These are phyloP conservation scores for Pelvicachromis taeniatus DNA, from an alignment of 2,113 vertebrate species.

Conservation along the genomic window DNA sequence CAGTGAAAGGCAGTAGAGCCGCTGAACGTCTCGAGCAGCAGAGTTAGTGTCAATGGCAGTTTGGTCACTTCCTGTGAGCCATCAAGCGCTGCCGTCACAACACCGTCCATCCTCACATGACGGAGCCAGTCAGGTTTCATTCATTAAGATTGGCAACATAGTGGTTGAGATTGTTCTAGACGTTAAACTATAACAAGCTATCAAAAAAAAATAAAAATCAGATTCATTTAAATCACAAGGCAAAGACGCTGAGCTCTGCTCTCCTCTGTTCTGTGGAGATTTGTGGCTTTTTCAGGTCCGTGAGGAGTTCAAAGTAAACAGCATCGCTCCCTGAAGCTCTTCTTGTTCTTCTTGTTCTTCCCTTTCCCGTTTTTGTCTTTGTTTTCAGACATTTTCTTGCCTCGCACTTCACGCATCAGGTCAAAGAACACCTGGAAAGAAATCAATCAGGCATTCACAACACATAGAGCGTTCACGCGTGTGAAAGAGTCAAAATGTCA, in stretches of 20 bases:
- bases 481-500: neutral
- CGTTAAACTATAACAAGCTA: constrained; percentile 24
- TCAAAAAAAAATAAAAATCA: neutral
- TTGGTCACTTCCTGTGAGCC: constrained; percentile 28
- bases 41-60: constrained; percentile 61
- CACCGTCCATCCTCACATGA: constrained; percentile 37
- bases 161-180: constrained; percentile 20
- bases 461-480: neutral
- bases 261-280: neutral
- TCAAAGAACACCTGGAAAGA: constrained; percentile 92
- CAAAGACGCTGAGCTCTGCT: constrained; percentile 12
- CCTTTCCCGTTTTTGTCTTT: constrained; percentile 98
- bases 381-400: constrained; percentile 98
- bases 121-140: constrained; percentile 1
- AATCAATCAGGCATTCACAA: neutral
- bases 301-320: constrained; percentile 84
- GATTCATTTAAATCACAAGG: constrained; percentile 24
- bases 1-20: constrained; percentile 30
- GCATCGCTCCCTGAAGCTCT: constrained; percentile 92
- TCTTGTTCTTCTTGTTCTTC: constrained; percentile 93
- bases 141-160: constrained; percentile 11
- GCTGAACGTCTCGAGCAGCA: constrained; percentile 36
- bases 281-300: constrained; percentile 15
- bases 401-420: constrained; percentile 94
- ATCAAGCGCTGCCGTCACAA: constrained; percentile 38